A percentile compares a stretch with the other conserved stretches of the same genome.
Evolutionary conservation across 2,888 invertebrate genomes (phyloP).

Genomic region (Cryptus viduatorius): DNA sequence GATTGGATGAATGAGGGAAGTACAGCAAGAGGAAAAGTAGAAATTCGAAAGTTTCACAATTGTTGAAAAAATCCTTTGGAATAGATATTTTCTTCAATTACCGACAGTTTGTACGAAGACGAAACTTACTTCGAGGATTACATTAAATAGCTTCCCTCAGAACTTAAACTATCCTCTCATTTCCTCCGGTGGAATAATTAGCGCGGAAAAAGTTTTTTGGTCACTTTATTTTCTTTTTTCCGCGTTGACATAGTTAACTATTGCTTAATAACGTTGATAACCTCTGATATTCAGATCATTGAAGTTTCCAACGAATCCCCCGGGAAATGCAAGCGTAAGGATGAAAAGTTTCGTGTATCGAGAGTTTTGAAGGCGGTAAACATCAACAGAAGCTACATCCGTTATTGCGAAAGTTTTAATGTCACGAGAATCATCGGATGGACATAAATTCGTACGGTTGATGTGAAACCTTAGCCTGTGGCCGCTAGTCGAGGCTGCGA

Average conservation of each 20-base stretch:
- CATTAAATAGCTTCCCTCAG: too few species aligned
- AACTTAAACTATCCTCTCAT: too few species aligned
- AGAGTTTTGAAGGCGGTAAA: not conserved
- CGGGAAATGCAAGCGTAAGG: not conserved
- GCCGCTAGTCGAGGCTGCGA: not conserved
- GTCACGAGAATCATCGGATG: not conserved
- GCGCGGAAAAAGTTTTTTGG: not conserved
- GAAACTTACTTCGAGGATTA: too few species aligned
- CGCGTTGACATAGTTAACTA: not conserved
- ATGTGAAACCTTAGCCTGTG: not conserved
- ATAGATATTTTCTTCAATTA: too few species aligned
- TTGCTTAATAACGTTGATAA: not conserved
- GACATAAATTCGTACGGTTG: not conserved
- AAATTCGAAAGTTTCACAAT: too few species aligned
- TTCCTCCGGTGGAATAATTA: too few species aligned
- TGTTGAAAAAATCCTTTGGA: too few species aligned
- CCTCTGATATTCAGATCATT: not conserved
- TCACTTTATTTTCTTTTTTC: not conserved
- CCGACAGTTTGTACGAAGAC: too few species aligned
- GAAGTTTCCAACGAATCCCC: not conserved
- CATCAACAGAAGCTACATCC: not conserved
- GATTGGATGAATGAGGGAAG: too few species aligned
- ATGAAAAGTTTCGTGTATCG: not conserved
- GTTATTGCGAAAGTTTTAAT: too few species aligned
- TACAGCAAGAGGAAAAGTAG: too few species aligned